Percentiles rank a stretch among this genome's conserved stretches.
Evolutionary conservation across 92 coral and sea anemone species (phyloP).

Genomic region (Plumapathes pennacea): DNA sequence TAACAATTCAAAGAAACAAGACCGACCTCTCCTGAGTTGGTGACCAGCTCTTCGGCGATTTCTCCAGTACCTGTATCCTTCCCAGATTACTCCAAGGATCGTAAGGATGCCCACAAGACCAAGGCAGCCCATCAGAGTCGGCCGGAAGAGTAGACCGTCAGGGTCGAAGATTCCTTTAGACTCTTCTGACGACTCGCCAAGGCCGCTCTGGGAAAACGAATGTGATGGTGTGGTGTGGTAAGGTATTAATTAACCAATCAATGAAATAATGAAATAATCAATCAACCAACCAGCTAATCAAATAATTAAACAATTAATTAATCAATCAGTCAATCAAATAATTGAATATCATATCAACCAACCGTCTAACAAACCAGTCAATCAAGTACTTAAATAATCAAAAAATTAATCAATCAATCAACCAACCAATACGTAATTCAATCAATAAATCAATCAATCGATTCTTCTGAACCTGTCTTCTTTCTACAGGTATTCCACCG

Average conservation of each 20-base stretch:
- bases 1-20: too few relatives aligned
- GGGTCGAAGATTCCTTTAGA: conserved; percentile 72
- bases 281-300: neutral
- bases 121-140: conserved; percentile 65
- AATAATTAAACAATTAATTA: neutral
- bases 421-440: too few relatives aligned
- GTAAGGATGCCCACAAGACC: conserved; percentile 51
- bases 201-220: conserved; percentile 12
- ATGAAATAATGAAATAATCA: too few relatives aligned
- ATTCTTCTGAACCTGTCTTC: too few relatives aligned
- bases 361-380: conserved; percentile 39
- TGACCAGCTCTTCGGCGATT: too few relatives aligned
- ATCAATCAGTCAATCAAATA: neutral
- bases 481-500: too few relatives aligned
- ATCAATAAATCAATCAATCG: too few relatives aligned
- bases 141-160: conserved; percentile 77
- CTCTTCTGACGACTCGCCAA: conserved; percentile 45
- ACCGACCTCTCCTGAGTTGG: too few relatives aligned
- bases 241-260: too few relatives aligned
- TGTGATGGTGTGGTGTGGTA: too few relatives aligned
- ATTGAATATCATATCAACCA: conserved; percentile 9
- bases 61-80: too few relatives aligned
- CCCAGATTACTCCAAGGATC: conserved; percentile 39
- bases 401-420: too few relatives aligned
- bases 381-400: conserved; percentile 45